Conservation (phyloP, 2,888 invertebrate genomes). For the Dorcus hopei region DNA sequence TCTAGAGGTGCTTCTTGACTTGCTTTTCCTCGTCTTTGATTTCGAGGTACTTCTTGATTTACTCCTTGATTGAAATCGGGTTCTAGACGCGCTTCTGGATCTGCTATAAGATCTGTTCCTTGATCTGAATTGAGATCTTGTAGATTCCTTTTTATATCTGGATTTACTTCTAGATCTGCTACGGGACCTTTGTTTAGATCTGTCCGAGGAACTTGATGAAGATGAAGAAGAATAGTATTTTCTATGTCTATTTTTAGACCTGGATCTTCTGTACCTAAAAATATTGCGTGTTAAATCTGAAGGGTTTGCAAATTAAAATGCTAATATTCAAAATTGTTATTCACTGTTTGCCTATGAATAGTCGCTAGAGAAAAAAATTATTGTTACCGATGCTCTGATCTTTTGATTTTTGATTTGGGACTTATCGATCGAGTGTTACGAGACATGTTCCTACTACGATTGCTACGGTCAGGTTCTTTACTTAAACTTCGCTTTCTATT, state of each 20-base stretch:
- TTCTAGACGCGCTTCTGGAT: constrained; percentile 19
- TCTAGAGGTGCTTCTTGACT: constrained; percentile 6
- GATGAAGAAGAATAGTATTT: constrained; percentile 6
- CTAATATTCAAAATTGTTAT: no score
- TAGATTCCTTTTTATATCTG: constrained; percentile 11
- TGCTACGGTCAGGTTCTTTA: constrained; percentile 23
- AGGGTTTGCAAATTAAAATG: neutral
- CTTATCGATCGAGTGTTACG: constrained; percentile 34
- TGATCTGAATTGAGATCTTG: constrained; percentile 15
- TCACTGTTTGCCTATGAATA: no score
- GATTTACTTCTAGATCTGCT: constrained; percentile 15
- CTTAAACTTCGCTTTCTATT: constrained; percentile 18
- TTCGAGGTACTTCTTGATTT: constrained; percentile 8
- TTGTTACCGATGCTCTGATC: constrained; percentile 21
- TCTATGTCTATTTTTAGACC: constrained; percentile 17
- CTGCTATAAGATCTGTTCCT: constrained; percentile 29
- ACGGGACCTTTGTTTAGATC: constrained; percentile 24
- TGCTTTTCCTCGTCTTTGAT: constrained; percentile 4
- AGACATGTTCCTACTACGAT: constrained; percentile 36
- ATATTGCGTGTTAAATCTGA: neutral
- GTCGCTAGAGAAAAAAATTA: no score
- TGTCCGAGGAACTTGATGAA: constrained; percentile 16
- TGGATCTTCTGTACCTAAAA: constrained; percentile 30
- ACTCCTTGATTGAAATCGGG: constrained; percentile 2
- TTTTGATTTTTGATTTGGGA: constrained; percentile 30